Evolutionary conservation across 2,113 vertebrate genomes (phyloP).

Genomic region (Tyrannus savana): DNA sequence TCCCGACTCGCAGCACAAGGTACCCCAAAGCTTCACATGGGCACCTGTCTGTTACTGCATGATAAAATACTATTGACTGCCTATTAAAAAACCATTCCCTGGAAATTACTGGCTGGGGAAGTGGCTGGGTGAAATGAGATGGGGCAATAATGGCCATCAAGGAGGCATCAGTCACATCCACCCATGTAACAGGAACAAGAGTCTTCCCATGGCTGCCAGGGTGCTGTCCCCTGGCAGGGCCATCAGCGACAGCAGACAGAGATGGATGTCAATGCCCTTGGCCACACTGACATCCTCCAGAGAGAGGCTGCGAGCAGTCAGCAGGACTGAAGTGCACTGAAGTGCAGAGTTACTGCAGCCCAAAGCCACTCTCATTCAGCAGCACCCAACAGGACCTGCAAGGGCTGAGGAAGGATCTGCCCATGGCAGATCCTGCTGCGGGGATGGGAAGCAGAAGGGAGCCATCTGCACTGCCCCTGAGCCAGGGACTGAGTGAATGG

Average conservation of each 20-base stretch:
- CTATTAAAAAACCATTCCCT: slow-evolving; percentile 38
- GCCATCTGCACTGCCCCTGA: neutral
- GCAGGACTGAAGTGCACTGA: neutral
- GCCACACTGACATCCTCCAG: neutral
- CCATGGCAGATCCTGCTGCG: neutral
- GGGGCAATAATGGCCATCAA: neutral
- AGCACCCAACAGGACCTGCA: neutral
- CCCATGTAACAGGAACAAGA: neutral
- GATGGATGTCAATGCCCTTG: neutral
- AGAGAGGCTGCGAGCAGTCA: neutral
- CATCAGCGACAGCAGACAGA: neutral
- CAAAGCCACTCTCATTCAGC: neutral
- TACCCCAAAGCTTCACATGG: neutral
- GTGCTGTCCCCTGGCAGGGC: neutral
- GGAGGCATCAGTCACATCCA: neutral
- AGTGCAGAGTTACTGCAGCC: neutral
- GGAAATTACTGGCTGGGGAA: neutral
- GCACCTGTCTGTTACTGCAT: neutral
- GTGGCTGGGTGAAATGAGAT: neutral
- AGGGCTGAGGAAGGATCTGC: neutral
- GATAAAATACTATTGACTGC: neutral
- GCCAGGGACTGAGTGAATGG: rapidly evolving
- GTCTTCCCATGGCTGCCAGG: neutral
- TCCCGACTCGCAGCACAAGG: rapidly evolving
- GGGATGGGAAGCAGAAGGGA: neutral